Conservation (phyloP, 2,113 vertebrate species). For the Heptranchias perlo region DNA sequence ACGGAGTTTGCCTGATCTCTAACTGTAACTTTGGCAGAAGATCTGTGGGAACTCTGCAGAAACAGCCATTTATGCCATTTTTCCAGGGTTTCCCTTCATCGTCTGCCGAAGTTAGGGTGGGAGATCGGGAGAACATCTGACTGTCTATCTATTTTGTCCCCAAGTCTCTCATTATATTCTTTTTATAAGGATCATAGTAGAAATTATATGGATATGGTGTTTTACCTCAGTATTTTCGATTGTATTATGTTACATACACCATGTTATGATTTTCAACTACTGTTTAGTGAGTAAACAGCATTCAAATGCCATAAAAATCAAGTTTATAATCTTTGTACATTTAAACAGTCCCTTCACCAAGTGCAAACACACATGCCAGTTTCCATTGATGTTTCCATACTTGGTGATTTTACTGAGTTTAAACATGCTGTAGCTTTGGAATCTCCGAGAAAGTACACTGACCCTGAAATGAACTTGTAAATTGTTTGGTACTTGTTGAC, state of each 20-base stretch:
- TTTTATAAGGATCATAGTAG: background rate
- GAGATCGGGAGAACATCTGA: background rate
- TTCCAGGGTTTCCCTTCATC: background rate
- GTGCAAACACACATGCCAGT: background rate
- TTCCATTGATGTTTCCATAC: background rate
- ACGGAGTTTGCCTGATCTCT: background rate
- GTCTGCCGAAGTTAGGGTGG: background rate
- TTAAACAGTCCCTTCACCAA: background rate
- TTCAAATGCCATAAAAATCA: background rate
- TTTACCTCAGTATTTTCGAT: background rate
- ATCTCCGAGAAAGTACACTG: background rate
- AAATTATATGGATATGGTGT: background rate
- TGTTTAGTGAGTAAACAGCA: background rate
- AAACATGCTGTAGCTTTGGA: background rate
- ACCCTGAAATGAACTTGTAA: conserved; percentile 1
- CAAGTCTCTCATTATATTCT: background rate
- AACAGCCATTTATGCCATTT: no score
- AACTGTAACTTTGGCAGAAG: background rate
- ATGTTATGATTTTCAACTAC: background rate
- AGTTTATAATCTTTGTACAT: no score
- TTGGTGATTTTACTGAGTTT: background rate
- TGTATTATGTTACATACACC: background rate
- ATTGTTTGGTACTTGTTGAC: background rate
- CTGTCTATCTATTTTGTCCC: background rate
- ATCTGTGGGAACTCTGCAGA: background rate